Evolutionary conservation across 2,888 invertebrate genomes (phyloP), one percentile per base, ranked within the genome.

Genomic region (Agrilus cyanescens): DNA sequence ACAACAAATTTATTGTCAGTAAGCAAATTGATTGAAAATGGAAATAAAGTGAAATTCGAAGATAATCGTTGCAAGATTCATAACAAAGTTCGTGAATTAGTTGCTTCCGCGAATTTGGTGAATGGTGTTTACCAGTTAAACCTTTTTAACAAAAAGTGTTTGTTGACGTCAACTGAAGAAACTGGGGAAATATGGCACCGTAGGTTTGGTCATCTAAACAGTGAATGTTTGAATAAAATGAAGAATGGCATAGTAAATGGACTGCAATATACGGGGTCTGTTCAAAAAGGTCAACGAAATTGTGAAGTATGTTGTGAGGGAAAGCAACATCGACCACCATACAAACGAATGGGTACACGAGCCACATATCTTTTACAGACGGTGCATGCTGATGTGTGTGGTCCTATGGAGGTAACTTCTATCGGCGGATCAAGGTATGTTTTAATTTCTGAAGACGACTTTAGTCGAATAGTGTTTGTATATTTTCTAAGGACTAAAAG

Each of bases 401-500:
- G n/a, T n/a, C n/a, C n/a, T n/a, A n/a, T n/a, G n/a, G n/a, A n/a
- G n/a, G n/a, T n/a, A n/a, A n/a, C n/a, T n/a, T n/a, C n/a, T n/a
- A n/a, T n/a, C n/a, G n/a, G n/a, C n/a, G n/a, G n/a, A n/a, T n/a
- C n/a, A n/a, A n/a, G n/a, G 29, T 16, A 37, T 20, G 33, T 30
- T 29, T 4, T 43, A 12, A 38, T 29, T n/a, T 37, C 32, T n/a
- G 8, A 13, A 2, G 36, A 43, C 7, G 39, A 46, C 29, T 38
- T 10, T 18, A 46, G 38, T 18, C n/a, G 37, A 20, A 46, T 40
- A 34, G 29, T n/a, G 7, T 47, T 44, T 32, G 40, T 45, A 8
- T 47, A 43, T 39, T 45, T 44, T 33, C n/a, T 47, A 7, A 46
- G 45, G 18, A 40, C 32, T 12, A 46, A 59, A 44, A 44, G 44